These are phyloP conservation scores for Polymixis lichenea DNA, from an alignment of 2,888 invertebrate species.

Conservation along the genomic window DNA sequence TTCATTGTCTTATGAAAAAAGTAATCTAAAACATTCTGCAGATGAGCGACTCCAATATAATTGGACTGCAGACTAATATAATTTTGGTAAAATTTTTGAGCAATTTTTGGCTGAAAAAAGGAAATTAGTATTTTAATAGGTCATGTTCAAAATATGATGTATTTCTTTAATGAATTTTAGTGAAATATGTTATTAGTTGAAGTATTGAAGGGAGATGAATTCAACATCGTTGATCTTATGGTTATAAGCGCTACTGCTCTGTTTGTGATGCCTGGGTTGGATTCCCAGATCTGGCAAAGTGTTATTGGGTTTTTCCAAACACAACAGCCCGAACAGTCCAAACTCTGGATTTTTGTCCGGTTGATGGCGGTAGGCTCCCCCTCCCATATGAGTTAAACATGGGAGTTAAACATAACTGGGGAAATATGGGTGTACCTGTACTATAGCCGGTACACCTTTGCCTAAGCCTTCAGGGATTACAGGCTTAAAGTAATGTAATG, in stretches of 20 bases:
- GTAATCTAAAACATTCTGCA: constrained; percentile 45
- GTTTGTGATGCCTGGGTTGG: too few species aligned
- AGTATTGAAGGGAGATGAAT: neutral
- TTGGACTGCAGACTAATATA: constrained; percentile 29
- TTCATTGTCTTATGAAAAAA: constrained; percentile 51
- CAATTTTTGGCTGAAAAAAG: constrained; percentile 15
- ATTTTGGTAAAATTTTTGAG: constrained; percentile 33
- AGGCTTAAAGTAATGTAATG: neutral
- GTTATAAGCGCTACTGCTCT: neutral
- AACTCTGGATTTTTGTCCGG: neutral
- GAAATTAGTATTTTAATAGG: constrained; percentile 15
- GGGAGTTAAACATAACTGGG: neutral
- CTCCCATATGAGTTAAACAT: neutral
- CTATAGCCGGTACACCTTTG: neutral
- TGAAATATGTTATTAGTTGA: neutral
- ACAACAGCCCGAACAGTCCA: too few species aligned
- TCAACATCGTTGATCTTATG: neutral
- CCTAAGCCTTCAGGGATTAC: neutral
- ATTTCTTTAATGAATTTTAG: neutral
- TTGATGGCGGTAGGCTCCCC: neutral
- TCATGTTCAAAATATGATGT: neutral
- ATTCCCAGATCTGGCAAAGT: neutral
- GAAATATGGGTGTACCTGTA: too few species aligned
- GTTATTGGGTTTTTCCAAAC: too few species aligned
- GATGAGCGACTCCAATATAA: constrained; percentile 43